Percentiles rank a stretch among this genome's conserved stretches.
These are phyloP conservation scores for Sylvia borin DNA, from an alignment of 2,797 vertebrate species.

Conservation along the genomic window DNA sequence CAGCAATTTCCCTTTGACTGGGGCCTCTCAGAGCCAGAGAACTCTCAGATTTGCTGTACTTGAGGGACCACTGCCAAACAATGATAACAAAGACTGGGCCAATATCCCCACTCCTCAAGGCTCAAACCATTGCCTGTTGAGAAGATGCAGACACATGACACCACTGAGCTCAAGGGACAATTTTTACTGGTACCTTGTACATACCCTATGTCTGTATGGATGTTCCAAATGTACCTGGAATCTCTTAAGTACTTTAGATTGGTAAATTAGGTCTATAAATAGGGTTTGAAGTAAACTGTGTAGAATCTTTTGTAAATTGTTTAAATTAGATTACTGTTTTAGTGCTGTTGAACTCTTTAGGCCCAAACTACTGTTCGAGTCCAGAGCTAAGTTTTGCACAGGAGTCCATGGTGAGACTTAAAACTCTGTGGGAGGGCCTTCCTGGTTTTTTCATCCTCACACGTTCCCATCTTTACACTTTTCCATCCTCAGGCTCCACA, in stretches of 20 bases:
- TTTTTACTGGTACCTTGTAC: background rate
- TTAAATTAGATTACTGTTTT: background rate
- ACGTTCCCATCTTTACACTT: background rate
- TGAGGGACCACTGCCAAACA: background rate
- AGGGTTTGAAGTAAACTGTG: background rate
- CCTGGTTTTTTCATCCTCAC: background rate
- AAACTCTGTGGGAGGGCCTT: background rate
- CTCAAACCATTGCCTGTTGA: background rate
- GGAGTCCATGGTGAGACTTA: background rate
- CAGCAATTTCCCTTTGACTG: background rate
- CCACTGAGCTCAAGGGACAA: rapidly evolving
- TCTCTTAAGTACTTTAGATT: background rate
- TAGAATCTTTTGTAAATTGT: background rate
- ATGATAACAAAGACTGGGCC: background rate
- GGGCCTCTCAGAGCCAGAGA: background rate
- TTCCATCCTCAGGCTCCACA: background rate
- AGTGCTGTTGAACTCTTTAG: background rate
- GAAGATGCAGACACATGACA: background rate
- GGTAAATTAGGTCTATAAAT: background rate
- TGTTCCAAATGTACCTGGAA: no score
- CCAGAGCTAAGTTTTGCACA: background rate
- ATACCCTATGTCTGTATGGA: background rate
- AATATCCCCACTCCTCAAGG: rapidly evolving
- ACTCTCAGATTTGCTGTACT: background rate
- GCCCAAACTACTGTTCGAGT: background rate